Evolutionary conservation across 2,113 vertebrate genomes (phyloP).

Genomic region (Mus musculus): DNA sequence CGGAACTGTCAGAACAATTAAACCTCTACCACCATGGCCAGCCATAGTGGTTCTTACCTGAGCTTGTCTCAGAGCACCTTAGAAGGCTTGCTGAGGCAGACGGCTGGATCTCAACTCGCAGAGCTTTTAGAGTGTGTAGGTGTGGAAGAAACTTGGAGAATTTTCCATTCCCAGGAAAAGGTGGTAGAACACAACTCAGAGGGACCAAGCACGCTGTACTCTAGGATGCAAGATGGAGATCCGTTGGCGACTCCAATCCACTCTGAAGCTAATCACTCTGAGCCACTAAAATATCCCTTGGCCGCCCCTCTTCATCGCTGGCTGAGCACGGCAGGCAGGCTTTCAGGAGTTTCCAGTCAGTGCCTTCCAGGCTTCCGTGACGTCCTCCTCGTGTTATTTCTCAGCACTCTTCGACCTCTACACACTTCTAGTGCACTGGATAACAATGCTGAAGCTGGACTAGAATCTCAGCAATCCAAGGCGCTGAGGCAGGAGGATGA

Average conservation of each 20-base stretch:
- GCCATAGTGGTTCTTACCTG: neutral
- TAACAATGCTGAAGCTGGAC: neutral
- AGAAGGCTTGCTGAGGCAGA: neutral
- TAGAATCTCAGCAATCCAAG: neutral
- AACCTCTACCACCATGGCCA: neutral
- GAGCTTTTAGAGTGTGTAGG: neutral
- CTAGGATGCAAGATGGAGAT: fast-evolving
- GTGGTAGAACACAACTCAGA: neutral
- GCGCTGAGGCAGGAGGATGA: neutral
- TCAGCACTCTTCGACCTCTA: fast-evolving
- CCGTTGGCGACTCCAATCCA: neutral
- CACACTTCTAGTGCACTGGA: neutral
- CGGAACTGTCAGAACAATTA: neutral
- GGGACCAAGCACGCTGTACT: neutral
- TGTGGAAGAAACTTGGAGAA: neutral
- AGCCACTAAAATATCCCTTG: neutral
- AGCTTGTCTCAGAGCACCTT: neutral
- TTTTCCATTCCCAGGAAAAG: neutral
- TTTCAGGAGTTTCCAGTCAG: neutral
- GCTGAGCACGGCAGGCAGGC: neutral
- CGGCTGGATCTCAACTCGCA: fast-evolving
- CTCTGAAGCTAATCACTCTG: neutral
- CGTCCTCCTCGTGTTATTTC: fast-evolving
- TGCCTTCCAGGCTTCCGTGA: neutral
- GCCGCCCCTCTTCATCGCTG: neutral